Evolutionary conservation across 2,888 invertebrate species (phyloP), one percentile per base, ranked within the genome.

Genomic region (Protodeltote pygarga): DNA sequence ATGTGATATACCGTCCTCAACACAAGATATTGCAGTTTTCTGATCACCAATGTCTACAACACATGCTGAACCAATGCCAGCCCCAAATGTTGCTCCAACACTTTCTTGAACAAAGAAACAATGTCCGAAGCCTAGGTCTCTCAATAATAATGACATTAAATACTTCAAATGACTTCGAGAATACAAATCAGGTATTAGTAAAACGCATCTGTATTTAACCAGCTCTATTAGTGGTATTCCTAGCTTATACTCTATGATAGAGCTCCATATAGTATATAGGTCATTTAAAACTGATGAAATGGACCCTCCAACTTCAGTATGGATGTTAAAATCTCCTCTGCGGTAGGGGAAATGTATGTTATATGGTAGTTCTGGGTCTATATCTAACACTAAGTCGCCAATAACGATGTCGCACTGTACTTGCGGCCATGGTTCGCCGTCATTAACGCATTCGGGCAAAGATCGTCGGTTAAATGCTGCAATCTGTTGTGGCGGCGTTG

Each of bases 31-130:
- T 0, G 98, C 97, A 0, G 97, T 98, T 90, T 98, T 98, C 81
- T 98, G 97, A 78, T 98, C 98, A 0, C 98, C 98, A 37, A 98
- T 95, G 81, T 98, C 98, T 0, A 99, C 96, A 0, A 98, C 98
- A 87, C 98, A 98, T 0, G 98, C 98, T 74, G 95, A 96, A 1
- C 92, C 92, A 5, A 92, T 90, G 0, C 92, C 92, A 21, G 92
- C 92, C 0, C 92, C 92, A 62, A 92, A 92, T 3, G 92, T 92
- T 0, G 92, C 92, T 5, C 91, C 92, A 0, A 92, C 88, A 83
- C 88, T 87, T 76, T 96, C 96, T 91, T 96, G 96, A n/a, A 96
- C 92, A 3, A 97, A 87, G 77, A 97, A 96, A 74, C 97, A 97
- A 31, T 96, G 95, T 17, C 96, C 96, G 75, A 98, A 98, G 4